These are phyloP conservation scores for Archivesica marissinica DNA, from an alignment of 1,140 invertebrate genomes.

Conservation along the genomic window DNA sequence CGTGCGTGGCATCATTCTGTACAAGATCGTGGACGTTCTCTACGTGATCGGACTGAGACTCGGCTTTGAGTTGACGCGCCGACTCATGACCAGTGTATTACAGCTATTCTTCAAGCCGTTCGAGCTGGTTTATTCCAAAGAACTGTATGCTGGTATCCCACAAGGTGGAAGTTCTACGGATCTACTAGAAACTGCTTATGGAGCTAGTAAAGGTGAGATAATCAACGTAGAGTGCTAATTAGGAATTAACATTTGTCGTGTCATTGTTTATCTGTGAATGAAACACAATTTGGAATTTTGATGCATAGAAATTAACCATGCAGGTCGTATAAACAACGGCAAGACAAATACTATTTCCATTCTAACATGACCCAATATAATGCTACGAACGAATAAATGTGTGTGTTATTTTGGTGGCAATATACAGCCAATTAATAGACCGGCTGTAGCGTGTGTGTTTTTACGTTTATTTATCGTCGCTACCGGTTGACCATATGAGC, in stretches of 20 bases:
- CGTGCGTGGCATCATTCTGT: slow-evolving; percentile 90
- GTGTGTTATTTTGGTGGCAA: neutral
- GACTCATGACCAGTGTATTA: slow-evolving; percentile 89
- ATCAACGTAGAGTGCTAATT: too few species aligned
- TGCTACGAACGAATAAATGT: too few species aligned
- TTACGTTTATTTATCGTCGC: too few species aligned
- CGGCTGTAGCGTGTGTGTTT: too few species aligned
- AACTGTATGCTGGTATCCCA: neutral
- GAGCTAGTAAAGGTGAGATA: slow-evolving; percentile 19
- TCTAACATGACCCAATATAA: too few species aligned
- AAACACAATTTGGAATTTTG: neutral
- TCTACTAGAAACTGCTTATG: neutral
- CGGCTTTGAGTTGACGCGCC: slow-evolving; percentile 92
- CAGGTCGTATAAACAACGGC: too few species aligned
- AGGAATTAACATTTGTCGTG: too few species aligned
- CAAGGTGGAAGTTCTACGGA: slow-evolving; percentile 13
- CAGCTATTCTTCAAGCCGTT: slow-evolving; percentile 94
- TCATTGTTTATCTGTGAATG: too few species aligned
- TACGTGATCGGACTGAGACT: slow-evolving; percentile 91
- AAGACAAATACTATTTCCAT: too few species aligned
- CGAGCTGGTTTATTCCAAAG: slow-evolving; percentile 88
- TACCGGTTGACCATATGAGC: too few species aligned
- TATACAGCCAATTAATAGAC: neutral
- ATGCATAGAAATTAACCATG: neutral
- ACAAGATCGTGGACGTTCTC: slow-evolving; percentile 92